A percentile compares a stretch with the other conserved stretches of the same genome.
These are phyloP conservation scores for Conistra vaccinii DNA, from an alignment of 2,888 invertebrate genomes.

Conservation along the genomic window DNA sequence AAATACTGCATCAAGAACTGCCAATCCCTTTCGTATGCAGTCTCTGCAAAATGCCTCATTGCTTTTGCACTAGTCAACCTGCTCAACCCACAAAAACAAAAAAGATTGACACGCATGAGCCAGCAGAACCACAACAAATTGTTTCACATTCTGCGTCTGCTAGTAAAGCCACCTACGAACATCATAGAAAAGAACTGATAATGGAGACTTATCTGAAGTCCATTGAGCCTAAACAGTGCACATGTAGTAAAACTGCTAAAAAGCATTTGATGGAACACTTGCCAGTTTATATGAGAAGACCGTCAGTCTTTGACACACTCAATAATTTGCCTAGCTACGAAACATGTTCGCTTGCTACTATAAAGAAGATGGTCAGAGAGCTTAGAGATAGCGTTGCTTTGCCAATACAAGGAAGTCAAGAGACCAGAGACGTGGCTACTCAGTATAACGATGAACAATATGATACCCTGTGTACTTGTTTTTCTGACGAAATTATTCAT, in stretches of 20 bases:
- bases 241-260: slow-evolving; percentile 77
- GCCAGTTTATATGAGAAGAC: slow-evolving; percentile 81
- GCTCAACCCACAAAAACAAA: neutral
- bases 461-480: slow-evolving; percentile 79
- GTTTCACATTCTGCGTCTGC: neutral
- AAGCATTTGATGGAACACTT: slow-evolving; percentile 80
- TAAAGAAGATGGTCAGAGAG: slow-evolving; percentile 75
- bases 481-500: slow-evolving; percentile 71
- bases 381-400: slow-evolving; percentile 69
- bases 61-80: slow-evolving; percentile 23
- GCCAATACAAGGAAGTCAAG: slow-evolving; percentile 30
- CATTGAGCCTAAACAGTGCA: slow-evolving; percentile 74
- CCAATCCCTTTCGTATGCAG: slow-evolving; percentile 75
- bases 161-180: neutral
- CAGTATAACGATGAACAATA: slow-evolving; percentile 79
- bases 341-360: slow-evolving; percentile 71
- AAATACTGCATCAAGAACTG: slow-evolving; percentile 81
- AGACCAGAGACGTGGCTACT: slow-evolving; percentile 74
- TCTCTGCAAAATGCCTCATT: slow-evolving; percentile 74
- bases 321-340: slow-evolving; percentile 79
- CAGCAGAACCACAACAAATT: neutral
- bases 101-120: neutral
- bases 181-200: slow-evolving; percentile 80
- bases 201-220: slow-evolving; percentile 79
- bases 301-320: slow-evolving; percentile 73